A percentile compares a stretch with the other conserved stretches of the same genome.
These are phyloP conservation scores for Gryllus longicercus DNA, from an alignment of 2,888 invertebrate species.

Conservation along the genomic window DNA sequence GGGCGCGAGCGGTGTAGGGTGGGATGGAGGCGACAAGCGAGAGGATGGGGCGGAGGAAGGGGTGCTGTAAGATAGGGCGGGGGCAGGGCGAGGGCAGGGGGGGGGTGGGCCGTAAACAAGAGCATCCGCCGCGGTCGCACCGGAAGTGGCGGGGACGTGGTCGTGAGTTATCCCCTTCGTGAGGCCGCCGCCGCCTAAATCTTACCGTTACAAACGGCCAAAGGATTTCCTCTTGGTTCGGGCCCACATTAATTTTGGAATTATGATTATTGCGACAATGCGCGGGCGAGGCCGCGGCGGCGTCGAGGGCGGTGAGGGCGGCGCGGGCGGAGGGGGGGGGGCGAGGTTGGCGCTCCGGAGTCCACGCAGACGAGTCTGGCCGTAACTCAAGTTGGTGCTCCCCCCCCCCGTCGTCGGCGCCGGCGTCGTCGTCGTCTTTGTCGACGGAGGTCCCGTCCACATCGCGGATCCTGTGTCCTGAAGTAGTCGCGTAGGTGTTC, in stretches of 20 bases:
- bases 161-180: not conserved
- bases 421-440: no score
- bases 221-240: conserved; percentile 20
- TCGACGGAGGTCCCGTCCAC: no score
- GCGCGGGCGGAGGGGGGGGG: not conserved
- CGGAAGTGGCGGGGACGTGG: not conserved
- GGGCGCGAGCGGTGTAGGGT: no score
- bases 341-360: not conserved
- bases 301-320: not conserved
- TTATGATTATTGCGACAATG: conserved; percentile 32
- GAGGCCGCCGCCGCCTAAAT: not conserved
- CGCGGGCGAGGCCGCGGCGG: not conserved
- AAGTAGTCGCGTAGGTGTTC: no score
- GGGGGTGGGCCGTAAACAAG: not conserved
- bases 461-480: no score
- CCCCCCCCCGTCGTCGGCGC: no score
- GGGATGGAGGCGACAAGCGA: no score
- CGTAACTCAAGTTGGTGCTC: no score
- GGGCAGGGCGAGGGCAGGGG: not conserved
- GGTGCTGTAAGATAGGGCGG: not conserved
- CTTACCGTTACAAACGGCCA: not conserved
- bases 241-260: conserved; percentile 32
- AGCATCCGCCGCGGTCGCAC: not conserved
- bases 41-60: not conserved
- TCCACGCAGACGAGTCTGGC: no score